Evolutionary conservation across 1,140 invertebrate species (phyloP).

Genomic region (Vollenhovia emeryi): DNA sequence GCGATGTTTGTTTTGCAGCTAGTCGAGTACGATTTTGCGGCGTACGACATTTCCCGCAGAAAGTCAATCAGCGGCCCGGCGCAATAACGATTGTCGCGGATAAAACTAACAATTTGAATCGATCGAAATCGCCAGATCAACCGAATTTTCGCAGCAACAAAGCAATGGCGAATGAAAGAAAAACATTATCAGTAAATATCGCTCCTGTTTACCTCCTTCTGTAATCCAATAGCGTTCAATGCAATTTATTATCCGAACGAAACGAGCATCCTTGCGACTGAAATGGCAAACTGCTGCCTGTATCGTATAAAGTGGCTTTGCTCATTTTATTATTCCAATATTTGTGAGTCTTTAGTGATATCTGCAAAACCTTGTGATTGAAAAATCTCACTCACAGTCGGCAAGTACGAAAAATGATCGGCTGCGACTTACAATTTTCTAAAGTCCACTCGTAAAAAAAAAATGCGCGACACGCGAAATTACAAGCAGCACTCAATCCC

Average conservation of each 20-base stretch:
- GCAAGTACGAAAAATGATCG: not conserved
- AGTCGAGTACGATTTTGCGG: slow-evolving; percentile 23
- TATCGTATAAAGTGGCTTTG: not conserved
- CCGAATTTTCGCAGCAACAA: not conserved
- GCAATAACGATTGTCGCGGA: not conserved
- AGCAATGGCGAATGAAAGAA: not conserved
- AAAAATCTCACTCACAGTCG: not conserved
- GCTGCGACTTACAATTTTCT: not conserved
- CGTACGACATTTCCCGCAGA: not conserved
- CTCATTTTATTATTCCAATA: not conserved
- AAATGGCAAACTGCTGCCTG: not conserved
- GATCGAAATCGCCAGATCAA: not conserved
- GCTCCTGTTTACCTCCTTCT: not conserved
- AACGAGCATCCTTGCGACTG: not conserved
- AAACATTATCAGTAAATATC: not conserved
- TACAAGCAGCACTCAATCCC: not conserved
- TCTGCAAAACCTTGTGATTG: not conserved
- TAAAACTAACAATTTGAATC: slow-evolving; percentile 26
- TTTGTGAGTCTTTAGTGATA: not conserved
- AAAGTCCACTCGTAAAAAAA: not conserved
- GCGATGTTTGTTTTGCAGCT: not conserved
- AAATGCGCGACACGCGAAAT: not conserved
- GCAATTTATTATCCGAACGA: not conserved
- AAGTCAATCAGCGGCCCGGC: not conserved
- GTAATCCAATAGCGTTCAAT: not conserved